phyloP scores from a whole-genome alignment of 1,140 invertebrate species.

The Himalopsyche phryganea region DNA sequence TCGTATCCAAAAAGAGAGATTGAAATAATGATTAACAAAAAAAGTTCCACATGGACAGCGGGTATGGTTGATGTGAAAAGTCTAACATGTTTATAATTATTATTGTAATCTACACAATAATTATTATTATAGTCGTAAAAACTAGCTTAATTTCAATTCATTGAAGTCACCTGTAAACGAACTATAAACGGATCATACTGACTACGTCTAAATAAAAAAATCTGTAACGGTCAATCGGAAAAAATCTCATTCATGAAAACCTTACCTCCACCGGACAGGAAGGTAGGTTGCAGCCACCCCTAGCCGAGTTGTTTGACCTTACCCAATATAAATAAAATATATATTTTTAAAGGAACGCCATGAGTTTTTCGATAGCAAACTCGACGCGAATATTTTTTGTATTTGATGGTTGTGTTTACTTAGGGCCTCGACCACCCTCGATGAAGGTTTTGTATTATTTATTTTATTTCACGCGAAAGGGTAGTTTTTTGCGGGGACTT shows the following conservation, averaged over 20 bases:
- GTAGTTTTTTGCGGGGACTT: constrained; percentile 12
- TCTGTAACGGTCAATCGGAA: constrained; percentile 14
- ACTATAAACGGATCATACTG: no score
- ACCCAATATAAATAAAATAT: constrained; percentile 13
- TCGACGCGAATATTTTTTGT: constrained; percentile 29
- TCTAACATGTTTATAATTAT: no score
- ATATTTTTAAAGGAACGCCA: not conserved
- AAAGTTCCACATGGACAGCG: no score
- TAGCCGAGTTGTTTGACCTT: constrained; percentile 12
- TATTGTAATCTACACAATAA: no score
- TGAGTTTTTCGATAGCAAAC: constrained; percentile 14
- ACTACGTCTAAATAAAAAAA: no score
- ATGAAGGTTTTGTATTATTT: constrained; percentile 22
- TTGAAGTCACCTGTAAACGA: no score
- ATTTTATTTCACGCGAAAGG: constrained; percentile 22
- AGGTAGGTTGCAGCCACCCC: not conserved
- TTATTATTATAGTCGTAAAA: no score
- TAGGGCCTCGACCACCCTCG: constrained; percentile 25
- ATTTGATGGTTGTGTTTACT: constrained; percentile 19
- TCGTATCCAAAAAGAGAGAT: no score
- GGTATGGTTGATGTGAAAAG: no score
- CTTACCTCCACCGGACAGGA: not conserved
- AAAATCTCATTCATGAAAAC: not conserved
- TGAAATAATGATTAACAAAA: no score
- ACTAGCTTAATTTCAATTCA: no score